A percentile compares a stretch with the other conserved stretches of the same genome.
Evolutionary conservation across 1,140 invertebrate genomes (phyloP).

Genomic region (Drosophila tropicalis): DNA sequence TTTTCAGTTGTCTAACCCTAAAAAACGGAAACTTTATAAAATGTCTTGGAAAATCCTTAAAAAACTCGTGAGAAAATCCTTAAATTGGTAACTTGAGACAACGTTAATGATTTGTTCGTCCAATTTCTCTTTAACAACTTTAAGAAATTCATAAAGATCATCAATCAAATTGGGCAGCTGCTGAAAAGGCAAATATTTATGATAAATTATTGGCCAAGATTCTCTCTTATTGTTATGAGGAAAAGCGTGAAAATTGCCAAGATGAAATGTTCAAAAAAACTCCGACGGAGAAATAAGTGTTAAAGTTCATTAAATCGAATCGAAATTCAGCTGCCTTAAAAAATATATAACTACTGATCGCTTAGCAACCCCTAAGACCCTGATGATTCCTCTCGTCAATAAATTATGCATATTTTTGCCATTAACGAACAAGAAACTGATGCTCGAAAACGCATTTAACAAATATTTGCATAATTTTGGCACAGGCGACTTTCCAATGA

Average conservation of each 20-base stretch:
- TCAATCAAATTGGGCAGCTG: constrained; percentile 70
- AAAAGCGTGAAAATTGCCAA: constrained; percentile 67
- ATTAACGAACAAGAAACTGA: constrained; percentile 50
- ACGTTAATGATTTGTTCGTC: constrained; percentile 55
- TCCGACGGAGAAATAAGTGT: constrained; percentile 33
- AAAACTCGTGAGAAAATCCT: constrained; percentile 62
- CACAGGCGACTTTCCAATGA: constrained; percentile 63
- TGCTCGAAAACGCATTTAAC: constrained; percentile 70
- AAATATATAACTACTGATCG: constrained; percentile 64
- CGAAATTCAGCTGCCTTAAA: constrained; percentile 60
- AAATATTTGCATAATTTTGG: constrained; percentile 81
- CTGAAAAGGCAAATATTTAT: constrained; percentile 71
- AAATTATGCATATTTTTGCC: constrained; percentile 71
- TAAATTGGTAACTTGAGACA: constrained; percentile 62
- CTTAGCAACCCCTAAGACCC: constrained; percentile 50
- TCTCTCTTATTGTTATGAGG: constrained; percentile 29
- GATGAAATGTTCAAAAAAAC: constrained; percentile 26
- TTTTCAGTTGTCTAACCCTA: constrained; percentile 33
- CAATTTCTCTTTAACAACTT: constrained; percentile 36
- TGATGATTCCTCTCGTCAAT: constrained; percentile 34
- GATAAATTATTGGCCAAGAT: constrained; percentile 69
- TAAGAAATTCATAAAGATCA: constrained; percentile 60
- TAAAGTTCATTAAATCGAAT: constrained; percentile 65
- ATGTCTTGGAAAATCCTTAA: constrained; percentile 15
- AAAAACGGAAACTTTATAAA: constrained; percentile 25